These are phyloP conservation scores for Eristalinus sepulchralis DNA, from an alignment of 2,888 invertebrate species.

Conservation along the genomic window DNA sequence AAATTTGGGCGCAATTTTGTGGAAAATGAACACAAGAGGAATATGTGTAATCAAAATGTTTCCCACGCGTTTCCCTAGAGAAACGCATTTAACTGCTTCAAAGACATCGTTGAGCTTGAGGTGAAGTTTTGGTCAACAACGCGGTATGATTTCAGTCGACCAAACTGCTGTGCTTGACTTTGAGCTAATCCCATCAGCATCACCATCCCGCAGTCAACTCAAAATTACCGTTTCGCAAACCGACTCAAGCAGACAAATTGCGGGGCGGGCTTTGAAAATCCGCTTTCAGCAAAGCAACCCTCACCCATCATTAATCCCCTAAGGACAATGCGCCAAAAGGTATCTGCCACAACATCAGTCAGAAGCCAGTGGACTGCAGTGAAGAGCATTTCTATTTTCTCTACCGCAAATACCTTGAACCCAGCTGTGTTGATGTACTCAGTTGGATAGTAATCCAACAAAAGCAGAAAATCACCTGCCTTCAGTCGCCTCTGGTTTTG, in stretches of 20 bases:
- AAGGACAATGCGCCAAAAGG: not conserved
- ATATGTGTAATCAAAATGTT: too few species aligned
- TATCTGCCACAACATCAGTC: not conserved
- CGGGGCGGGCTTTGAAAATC: not conserved
- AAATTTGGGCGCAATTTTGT: too few species aligned
- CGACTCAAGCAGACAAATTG: not conserved
- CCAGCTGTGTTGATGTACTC: not conserved
- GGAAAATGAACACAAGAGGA: too few species aligned
- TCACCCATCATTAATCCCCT: not conserved
- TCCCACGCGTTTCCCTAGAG: too few species aligned
- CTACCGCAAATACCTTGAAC: not conserved
- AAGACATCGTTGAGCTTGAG: too few species aligned
- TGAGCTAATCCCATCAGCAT: not conserved
- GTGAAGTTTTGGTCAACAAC: not conserved
- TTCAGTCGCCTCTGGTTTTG: not conserved
- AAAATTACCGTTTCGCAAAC: not conserved
- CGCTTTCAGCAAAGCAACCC: not conserved
- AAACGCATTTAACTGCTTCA: too few species aligned
- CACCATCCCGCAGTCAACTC: not conserved
- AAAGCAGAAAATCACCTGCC: not conserved
- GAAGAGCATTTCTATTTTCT: not conserved
- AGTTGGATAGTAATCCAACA: not conserved
- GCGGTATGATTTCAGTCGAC: not conserved
- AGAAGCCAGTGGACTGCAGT: not conserved
- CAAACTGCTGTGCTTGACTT: not conserved